Evolutionary conservation across 2,797 vertebrate species (phyloP), one percentile per base, ranked within the genome.

Genomic region (Halcyon chelicuti): DNA sequence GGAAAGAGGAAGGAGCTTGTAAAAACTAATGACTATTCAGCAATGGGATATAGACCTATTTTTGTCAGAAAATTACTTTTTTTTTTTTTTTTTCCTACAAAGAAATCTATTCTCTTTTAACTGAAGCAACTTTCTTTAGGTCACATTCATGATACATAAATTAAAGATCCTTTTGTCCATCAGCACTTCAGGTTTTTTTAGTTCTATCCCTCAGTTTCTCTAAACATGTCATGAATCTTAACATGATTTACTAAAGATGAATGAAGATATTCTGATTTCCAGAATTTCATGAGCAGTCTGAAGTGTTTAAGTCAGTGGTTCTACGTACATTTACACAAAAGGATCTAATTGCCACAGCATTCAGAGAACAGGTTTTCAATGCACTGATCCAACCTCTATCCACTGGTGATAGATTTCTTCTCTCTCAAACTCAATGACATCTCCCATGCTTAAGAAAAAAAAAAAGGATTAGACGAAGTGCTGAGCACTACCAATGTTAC

Each of bases 1-100:
- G 80, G 60, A 93, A 96, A 97, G 93, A 91, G 87, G 92, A 97
- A 97, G 60, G 66, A 95, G 95, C 70, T 94, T 95, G 51, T 87
- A 91, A 96, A 97, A 97, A 84, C 54, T 84, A 93, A 94, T 91
- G 73, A 80, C 47, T 68, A 8, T 31, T 92, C 70, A n/a, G 67
- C 54, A 74, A 91, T 58, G 51, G 42, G 62, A 88, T 80, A 57
- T 78, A 86, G 74, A 88, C 8, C 71, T 66, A 93, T 93, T 92
- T 96, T 77, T 88, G 60, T 51, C 31, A 10, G 60, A 84, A 79
- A 84, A 86, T 68, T 40, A 40, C 35, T 58, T 70, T 80, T 19
- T 28, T 28, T 51, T 51, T 26, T 58, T 75, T 7, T 6, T 17
- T 4, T 5, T 20, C 12, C 25, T 35, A n/a, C 23, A 65, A 60